Base-by-base conservation (phyloP, 1,140 invertebrate species). In the Musca domestica region DNA sequence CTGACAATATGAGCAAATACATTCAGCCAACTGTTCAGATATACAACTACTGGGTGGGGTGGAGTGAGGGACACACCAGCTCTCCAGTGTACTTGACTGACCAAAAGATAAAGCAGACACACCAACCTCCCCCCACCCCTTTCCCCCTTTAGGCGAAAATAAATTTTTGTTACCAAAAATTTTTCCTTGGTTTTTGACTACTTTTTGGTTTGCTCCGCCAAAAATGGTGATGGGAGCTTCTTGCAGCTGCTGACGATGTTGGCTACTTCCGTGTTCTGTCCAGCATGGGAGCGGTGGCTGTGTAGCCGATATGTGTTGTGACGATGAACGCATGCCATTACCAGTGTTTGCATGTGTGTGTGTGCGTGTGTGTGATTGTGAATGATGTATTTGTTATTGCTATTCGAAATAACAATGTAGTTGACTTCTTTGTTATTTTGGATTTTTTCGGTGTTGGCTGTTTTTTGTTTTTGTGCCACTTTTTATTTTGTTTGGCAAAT, bases 351-450 rank as follows among this genome's bases (percentile, higher is more conserved):
- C 27, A 30, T 3, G 27, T 58, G 54, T 27, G 54, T 58, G 47
- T 15, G 48, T 41, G 27, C 34, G 34, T 41, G 12, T 41, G 34
- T 41, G 34, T 41, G 34, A 41, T 10, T 41, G 34, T 41, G 34
- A 41, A 51, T 51, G 56, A 61, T 61, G 56, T 61, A 61, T 61
- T 61, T 61, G 56, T 61, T 61, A 61, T 61, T 61, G 56, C 56
- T 61, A 34, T 61, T 34, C 56, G 56, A 19, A 61, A 61, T 61
- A 61, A 61, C 56, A 61, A 61, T 61, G 56, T 61, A 61, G 56
- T 61, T 61, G 56, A 61, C 56, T 61, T 61, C 56, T 61, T 61
- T 61, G 56, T 61, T 22, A 51, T 51, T 61, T 61, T 58, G 25
- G 23, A 30, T 27, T 30, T 30, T 58, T 17, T 30, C 27, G 27